A percentile compares a stretch with the other conserved stretches of the same genome.
Evolutionary conservation across 1,140 invertebrate species (phyloP).

Genomic region (Neoseiulus cucumeris): DNA sequence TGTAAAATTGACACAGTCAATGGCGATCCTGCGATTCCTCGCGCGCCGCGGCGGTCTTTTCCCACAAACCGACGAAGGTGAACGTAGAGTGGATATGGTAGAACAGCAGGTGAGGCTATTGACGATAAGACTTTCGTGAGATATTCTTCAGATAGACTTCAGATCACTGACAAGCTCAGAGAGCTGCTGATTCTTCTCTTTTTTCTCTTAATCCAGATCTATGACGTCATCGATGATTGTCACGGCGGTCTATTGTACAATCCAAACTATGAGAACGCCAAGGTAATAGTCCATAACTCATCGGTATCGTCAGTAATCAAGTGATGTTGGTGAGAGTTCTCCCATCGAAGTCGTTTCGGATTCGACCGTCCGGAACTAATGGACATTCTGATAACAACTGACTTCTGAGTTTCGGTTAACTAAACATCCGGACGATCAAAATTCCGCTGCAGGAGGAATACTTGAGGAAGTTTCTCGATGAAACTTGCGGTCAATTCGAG

Average conservation of each 20-base stretch:
- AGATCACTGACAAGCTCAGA: too few species aligned
- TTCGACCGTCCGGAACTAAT: too few species aligned
- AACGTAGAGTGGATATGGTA: conserved; percentile 28
- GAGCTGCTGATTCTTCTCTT: too few species aligned
- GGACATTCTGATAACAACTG: too few species aligned
- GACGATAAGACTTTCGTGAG: conserved; percentile 26
- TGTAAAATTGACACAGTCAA: conserved; percentile 16
- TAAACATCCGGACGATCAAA: too few species aligned
- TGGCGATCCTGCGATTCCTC: background rate
- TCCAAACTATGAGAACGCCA: conserved; percentile 26
- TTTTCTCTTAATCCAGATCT: too few species aligned
- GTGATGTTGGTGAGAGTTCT: too few species aligned
- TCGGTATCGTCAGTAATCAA: too few species aligned
- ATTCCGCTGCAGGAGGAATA: background rate
- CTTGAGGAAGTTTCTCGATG: background rate
- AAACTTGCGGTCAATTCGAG: background rate
- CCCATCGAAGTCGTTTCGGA: too few species aligned
- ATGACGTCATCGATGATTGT: too few species aligned
- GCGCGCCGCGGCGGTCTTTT: conserved; percentile 14
- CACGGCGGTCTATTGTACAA: conserved; percentile 28
- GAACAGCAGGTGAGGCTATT: conserved; percentile 24
- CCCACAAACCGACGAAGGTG: conserved; percentile 30
- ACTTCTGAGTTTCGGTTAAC: too few species aligned
- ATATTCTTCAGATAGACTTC: conserved; percentile 23
- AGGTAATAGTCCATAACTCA: too few species aligned